A percentile compares a stretch with the other conserved stretches of the same genome.
Evolutionary conservation across 2,113 vertebrate species (phyloP).

Genomic region (Hemiprocne comata): DNA sequence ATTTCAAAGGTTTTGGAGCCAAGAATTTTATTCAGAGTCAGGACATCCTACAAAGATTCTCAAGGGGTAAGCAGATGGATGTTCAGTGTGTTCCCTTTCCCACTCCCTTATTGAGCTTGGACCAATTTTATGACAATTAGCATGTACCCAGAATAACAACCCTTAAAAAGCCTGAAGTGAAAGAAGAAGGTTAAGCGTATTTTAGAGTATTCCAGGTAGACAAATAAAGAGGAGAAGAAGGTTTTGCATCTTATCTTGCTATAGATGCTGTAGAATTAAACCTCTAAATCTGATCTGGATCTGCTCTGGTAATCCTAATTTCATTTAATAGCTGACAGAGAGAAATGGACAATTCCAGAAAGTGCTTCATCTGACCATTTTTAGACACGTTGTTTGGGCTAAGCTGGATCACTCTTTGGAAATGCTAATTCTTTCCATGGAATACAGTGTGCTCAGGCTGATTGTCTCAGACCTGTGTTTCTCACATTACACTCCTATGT

Average conservation of each 20-base stretch:
- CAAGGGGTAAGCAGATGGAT: slow-evolving; percentile 39
- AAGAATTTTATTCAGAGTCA: slow-evolving; percentile 37
- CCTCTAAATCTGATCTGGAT: not conserved
- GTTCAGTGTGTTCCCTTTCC: slow-evolving; percentile 39
- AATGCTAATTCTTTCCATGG: not conserved
- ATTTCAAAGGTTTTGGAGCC: not conserved
- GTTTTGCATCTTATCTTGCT: not conserved
- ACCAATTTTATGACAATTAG: slow-evolving; percentile 22
- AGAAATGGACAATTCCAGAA: not conserved
- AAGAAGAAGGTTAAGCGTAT: not conserved
- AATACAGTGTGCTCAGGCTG: not conserved
- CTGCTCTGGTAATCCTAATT: not conserved
- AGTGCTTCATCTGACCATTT: not conserved
- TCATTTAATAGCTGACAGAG: not conserved
- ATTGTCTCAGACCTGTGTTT: not conserved
- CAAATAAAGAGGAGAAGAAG: not conserved
- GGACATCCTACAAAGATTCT: slow-evolving; percentile 13
- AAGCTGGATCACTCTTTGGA: not conserved
- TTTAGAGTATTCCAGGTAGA: not conserved
- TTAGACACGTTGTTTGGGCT: not conserved
- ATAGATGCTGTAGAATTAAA: not conserved
- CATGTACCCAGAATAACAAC: not conserved
- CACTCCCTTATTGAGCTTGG: not conserved
- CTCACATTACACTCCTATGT: not conserved
- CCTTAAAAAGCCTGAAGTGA: not conserved